Evolutionary conservation across 1,140 invertebrate species (phyloP), one percentile per base, ranked within the genome.

Genomic region (Euschistus heros): DNA sequence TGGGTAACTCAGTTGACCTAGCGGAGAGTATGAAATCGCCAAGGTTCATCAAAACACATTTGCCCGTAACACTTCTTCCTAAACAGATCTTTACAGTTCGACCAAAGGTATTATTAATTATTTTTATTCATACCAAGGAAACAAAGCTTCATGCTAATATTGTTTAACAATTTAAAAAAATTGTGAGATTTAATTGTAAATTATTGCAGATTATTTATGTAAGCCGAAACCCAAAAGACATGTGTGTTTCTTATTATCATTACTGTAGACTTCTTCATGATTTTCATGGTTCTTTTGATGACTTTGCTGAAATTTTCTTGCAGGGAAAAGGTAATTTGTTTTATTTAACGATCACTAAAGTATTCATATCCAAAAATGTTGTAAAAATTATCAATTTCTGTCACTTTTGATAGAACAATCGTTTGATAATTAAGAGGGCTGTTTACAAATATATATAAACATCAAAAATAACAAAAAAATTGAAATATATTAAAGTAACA

Each of bases 221-320:
- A 0, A 82, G 88, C 0, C 81, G 95, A 57, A 95, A 97, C 78
- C 92, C 94, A 2, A 97, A 97, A 75, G 94, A 98, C 73, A 84
- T 89, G 66, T 89, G 89, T 55, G 92, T 97, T 0, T 96, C 92
- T 0, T 94, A 89, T 73, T 97, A 89, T 73, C 86, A 96, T 74
- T 94, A 94, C 72, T 85, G 83, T 69, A 81, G 77, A 69, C 70
- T 85, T n/a, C 78, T 91, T 17, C 85, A 89, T 68, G 79, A 82
- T 10, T 75, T 88, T 0, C 83, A 83, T 64, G 85, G 85, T 0
- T 79, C 81, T 1, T 89, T 94, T 70, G 83, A 89, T n/a, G 84
- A 90, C 13, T 94, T 92, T 73, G 86, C 85, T 46, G 83, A 92
- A 54, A 73, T 89, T 2, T 91, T 93, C 72, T 71, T 92, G 22